phyloP scores from a whole-genome alignment of 1,140 invertebrate genomes.

The Trachelipus rathkii region DNA sequence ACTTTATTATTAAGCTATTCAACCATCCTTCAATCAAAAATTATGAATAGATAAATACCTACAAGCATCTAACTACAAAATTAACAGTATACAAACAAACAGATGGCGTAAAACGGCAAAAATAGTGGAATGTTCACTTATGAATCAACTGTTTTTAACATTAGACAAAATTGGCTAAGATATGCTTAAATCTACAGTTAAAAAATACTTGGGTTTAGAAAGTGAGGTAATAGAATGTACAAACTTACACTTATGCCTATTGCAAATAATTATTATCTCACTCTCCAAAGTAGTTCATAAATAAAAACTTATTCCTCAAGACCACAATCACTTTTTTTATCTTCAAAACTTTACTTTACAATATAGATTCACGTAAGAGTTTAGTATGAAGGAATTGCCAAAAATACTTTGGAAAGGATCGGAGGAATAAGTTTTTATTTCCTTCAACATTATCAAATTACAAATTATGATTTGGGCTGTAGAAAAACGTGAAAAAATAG shows the following conservation, averaged over 20 bases:
- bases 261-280: too few relatives aligned
- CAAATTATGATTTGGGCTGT: slow-evolving; percentile 3
- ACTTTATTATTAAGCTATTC: neutral
- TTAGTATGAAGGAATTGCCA: too few relatives aligned
- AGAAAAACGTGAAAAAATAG: slow-evolving; percentile 7
- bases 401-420: too few relatives aligned
- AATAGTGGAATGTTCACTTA: slow-evolving; percentile 8
- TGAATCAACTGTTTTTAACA: neutral
- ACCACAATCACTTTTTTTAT: too few relatives aligned
- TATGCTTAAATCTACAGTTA: neutral
- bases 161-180: slow-evolving; percentile 1
- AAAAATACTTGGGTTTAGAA: neutral
- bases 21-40: neutral
- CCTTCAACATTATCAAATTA: neutral
- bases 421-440: neutral
- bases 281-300: too few relatives aligned
- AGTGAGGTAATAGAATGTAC: too few relatives aligned
- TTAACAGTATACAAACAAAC: slow-evolving; percentile 2
- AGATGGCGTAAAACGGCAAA: neutral
- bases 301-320: too few relatives aligned
- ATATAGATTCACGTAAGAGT: too few relatives aligned
- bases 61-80: slow-evolving; percentile 7
- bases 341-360: too few relatives aligned
- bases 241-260: too few relatives aligned
- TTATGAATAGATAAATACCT: neutral